A percentile compares a stretch with the other conserved stretches of the same genome.
phyloP scores from a whole-genome alignment of 2,888 invertebrate species.

The Agrotis puta region DNA sequence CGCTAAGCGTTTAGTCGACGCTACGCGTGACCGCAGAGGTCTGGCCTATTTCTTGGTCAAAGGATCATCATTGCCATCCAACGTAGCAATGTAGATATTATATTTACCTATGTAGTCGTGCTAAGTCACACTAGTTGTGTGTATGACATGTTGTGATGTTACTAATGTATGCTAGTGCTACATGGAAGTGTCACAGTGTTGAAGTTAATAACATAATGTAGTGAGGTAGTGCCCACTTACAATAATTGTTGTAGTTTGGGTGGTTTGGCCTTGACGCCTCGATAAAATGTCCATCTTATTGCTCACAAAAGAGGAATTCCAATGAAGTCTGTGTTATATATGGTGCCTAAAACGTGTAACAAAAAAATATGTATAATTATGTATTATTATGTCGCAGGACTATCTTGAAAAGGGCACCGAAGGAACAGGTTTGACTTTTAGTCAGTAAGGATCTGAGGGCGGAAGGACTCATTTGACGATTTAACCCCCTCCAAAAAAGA shows the following conservation, averaged over 20 bases:
- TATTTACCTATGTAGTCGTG: too few species aligned
- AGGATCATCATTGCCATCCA: neutral
- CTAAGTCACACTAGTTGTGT: conserved; percentile 5
- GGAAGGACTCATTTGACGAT: too few species aligned
- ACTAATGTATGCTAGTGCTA: conserved; percentile 8
- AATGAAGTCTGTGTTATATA: neutral
- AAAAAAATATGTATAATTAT: too few species aligned
- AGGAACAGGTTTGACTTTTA: too few species aligned
- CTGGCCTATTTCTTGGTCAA: neutral
- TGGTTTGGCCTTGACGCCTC: conserved; percentile 31
- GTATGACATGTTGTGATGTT: neutral
- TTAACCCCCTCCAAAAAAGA: too few species aligned
- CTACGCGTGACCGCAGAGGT: neutral
- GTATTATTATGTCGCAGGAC: too few species aligned
- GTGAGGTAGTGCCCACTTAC: conserved; percentile 5
- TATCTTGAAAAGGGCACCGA: too few species aligned
- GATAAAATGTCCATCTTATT: conserved; percentile 9
- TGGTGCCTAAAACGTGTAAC: neutral
- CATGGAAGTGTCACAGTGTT: conserved; percentile 33
- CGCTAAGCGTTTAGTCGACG: neutral
- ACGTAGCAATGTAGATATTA: neutral
- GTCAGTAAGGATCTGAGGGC: too few species aligned
- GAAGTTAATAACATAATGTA: conserved; percentile 20
- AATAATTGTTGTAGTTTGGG: conserved; percentile 25
- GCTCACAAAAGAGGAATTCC: conserved; percentile 1